Evolutionary conservation across 1,140 invertebrate species (phyloP).

Genomic region (Aporrectodea caliginosa): DNA sequence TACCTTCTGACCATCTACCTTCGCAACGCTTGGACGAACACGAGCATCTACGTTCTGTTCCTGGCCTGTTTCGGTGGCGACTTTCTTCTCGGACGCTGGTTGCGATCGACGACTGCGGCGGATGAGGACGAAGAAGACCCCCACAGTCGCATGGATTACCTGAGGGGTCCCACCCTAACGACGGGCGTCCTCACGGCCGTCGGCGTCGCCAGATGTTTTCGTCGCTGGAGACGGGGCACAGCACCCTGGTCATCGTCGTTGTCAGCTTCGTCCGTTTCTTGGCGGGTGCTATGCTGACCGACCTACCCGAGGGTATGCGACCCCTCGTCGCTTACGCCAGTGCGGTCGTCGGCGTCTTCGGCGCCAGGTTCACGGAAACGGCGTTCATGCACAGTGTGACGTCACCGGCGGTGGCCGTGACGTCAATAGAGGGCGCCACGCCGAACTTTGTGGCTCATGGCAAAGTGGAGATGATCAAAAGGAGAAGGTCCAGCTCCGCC

Average conservation of each 20-base stretch:
- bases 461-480: constrained; percentile 51
- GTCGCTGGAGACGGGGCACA: constrained; percentile 48
- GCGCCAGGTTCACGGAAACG: constrained; percentile 54
- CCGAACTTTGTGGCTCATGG: constrained; percentile 50
- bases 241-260: constrained; percentile 46
- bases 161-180: constrained; percentile 45
- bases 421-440: not conserved
- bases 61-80: constrained; percentile 53
- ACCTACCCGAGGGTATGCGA: constrained; percentile 45
- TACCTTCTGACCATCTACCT: constrained; percentile 52
- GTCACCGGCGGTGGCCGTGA: too few relatives aligned
- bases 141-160: constrained; percentile 30
- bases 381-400: constrained; percentile 46
- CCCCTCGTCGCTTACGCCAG: constrained; percentile 51
- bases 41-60: constrained; percentile 54
- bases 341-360: constrained; percentile 50
- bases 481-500: constrained; percentile 51
- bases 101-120: constrained; percentile 33
- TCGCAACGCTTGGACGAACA: constrained; percentile 52
- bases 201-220: constrained; percentile 51
- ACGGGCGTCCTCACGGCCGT: constrained; percentile 46
- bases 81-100: constrained; percentile 37
- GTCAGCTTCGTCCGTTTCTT: constrained; percentile 53
- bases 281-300: constrained; percentile 45
- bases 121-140: constrained; percentile 24